phyloP scores from a whole-genome alignment of 2,797 vertebrate species.

The Sebastes aleutianus region DNA sequence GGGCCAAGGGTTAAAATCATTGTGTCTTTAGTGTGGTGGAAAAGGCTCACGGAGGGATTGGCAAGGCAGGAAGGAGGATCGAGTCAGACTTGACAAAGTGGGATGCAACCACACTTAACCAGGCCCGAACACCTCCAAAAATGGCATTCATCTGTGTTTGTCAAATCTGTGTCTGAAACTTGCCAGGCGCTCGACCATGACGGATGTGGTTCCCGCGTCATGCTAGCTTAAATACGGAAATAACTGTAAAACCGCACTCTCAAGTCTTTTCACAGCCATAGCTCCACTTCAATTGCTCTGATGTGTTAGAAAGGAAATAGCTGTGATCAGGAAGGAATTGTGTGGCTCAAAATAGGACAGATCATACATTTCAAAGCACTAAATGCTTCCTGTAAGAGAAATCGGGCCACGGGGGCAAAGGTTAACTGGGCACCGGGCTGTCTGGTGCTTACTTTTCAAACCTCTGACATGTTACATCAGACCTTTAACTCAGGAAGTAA shows the following conservation, averaged over 20 bases:
- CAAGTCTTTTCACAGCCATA: conserved; percentile 10
- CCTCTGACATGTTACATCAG: conserved; percentile 38
- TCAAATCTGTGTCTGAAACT: not conserved
- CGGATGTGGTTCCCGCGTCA: conserved; percentile 40
- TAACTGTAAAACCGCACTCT: conserved; percentile 16
- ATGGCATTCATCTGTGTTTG: conserved; percentile 6
- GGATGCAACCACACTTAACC: conserved; percentile 20
- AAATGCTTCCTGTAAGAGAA: conserved; percentile 13
- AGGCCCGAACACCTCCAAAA: conserved; percentile 37
- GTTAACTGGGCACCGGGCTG: conserved; percentile 16
- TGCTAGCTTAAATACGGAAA: not conserved
- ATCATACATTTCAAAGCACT: conserved; percentile 4
- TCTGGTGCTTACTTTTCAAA: conserved; percentile 15
- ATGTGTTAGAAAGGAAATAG: conserved; percentile 13
- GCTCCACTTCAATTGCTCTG: not conserved
- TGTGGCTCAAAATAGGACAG: not conserved
- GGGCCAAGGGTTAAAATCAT: conserved; percentile 79
- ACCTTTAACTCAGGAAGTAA: conserved; percentile 45
- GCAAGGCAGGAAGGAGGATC: conserved; percentile 28
- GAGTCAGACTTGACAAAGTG: conserved; percentile 32
- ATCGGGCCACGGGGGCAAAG: not conserved
- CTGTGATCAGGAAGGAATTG: conserved; percentile 7
- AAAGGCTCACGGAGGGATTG: conserved; percentile 39
- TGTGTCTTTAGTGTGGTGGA: conserved; percentile 66
- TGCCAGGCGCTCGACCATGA: not conserved